Conservation (phyloP, 2,888 invertebrate genomes). For the Asteroscopus sphinx region DNA sequence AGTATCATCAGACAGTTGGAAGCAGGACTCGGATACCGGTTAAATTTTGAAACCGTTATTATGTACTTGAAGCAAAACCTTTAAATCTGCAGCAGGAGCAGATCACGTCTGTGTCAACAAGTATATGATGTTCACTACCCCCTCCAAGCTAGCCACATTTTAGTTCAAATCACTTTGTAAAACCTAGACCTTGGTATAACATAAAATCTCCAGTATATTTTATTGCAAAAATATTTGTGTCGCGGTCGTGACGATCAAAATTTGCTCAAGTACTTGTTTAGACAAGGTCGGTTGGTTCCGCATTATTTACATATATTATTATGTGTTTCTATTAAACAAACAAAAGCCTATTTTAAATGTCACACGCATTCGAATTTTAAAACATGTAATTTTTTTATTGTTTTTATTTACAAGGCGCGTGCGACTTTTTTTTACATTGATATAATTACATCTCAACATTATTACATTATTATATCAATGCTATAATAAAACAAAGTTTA, state of each 20-base stretch:
- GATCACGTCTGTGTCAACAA: too few species aligned
- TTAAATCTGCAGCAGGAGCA: too few species aligned
- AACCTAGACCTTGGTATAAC: too few species aligned
- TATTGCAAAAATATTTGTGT: conserved; percentile 52
- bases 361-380: conserved; percentile 32
- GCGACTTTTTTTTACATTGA: not conserved
- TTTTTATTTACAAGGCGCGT: conserved; percentile 12
- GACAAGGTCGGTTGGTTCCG: conserved; percentile 63
- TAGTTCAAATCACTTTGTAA: too few species aligned
- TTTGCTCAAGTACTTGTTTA: conserved; percentile 52
- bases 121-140: too few species aligned
- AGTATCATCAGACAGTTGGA: too few species aligned
- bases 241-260: conserved; percentile 55
- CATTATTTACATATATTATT: conserved; percentile 60
- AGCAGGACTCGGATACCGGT: too few species aligned
- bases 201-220: too few species aligned
- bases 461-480: not conserved
- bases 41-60: too few species aligned
- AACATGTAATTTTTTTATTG: conserved; percentile 26
- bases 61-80: too few species aligned
- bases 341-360: conserved; percentile 54
- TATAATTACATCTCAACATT: too few species aligned
- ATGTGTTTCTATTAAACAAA: conserved; percentile 51
- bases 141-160: too few species aligned
- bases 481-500: not conserved